Percentiles rank a stretch among this genome's conserved stretches.
phyloP scores from a whole-genome alignment of 2,797 vertebrate genomes.

The Arctocebus calabarensis region DNA sequence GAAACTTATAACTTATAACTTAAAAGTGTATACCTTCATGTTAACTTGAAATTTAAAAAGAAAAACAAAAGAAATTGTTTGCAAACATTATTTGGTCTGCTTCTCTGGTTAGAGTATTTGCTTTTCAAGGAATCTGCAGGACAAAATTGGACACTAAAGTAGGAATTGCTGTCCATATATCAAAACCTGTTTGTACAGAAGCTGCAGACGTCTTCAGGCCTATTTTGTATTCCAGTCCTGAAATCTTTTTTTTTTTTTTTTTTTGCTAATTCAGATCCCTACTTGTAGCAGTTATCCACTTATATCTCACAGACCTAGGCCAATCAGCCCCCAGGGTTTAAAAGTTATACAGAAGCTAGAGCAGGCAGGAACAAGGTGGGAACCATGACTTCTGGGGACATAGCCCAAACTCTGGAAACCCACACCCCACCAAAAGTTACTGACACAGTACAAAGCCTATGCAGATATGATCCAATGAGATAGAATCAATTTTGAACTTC shows the following conservation, averaged over 20 bases:
- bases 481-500: not conserved
- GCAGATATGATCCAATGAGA: not conserved
- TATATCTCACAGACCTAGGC: not conserved
- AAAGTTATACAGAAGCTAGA: not conserved
- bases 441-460: not conserved
- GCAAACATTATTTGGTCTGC: not conserved
- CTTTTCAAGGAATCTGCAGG: not conserved
- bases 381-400: fast-evolving
- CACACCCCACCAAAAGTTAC: not conserved
- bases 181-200: not conserved
- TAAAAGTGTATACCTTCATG: too few species aligned
- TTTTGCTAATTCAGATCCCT: not conserved
- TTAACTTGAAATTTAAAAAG: too few species aligned
- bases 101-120: not conserved
- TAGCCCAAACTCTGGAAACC: not conserved
- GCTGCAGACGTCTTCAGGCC: not conserved
- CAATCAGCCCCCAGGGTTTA: not conserved
- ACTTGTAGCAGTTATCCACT: not conserved
- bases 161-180: not conserved
- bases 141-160: not conserved
- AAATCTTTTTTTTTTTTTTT: not conserved
- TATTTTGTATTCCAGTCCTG: not conserved
- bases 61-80: not conserved
- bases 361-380: not conserved
- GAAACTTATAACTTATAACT: too few species aligned